These are phyloP conservation scores for Geopemphigus sp. DNA, from an alignment of 1,140 invertebrate species.

Conservation along the genomic window DNA sequence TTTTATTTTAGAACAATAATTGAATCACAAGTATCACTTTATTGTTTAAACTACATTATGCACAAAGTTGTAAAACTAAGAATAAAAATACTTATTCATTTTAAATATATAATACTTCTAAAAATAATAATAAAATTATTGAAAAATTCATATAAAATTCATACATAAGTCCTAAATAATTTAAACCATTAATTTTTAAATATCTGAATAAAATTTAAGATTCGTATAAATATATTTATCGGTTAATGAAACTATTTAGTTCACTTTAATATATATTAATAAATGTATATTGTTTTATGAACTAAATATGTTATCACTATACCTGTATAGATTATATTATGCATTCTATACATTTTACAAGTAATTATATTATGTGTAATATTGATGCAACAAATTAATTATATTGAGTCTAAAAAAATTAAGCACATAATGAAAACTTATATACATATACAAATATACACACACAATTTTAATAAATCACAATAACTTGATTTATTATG, in stretches of 20 bases:
- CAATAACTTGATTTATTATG: neutral
- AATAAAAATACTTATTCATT: neutral
- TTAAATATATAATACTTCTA: slow-evolving; percentile 6
- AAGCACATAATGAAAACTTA: slow-evolving; percentile 20
- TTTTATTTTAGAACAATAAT: neutral
- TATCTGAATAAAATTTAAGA: neutral
- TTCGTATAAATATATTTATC: slow-evolving; percentile 4
- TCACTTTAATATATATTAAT: slow-evolving; percentile 42
- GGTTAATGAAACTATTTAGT: neutral
- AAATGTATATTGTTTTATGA: slow-evolving; percentile 33
- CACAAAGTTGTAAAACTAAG: slow-evolving; percentile 12
- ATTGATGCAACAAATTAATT: slow-evolving; percentile 5
- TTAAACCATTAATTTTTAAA: slow-evolving; percentile 14
- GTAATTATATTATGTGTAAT: neutral
- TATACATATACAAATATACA: neutral
- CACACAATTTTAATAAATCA: slow-evolving; percentile 4
- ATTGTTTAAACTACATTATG: slow-evolving; percentile 2
- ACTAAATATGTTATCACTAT: slow-evolving; percentile 16
- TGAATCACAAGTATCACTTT: slow-evolving; percentile 31
- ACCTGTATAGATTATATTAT: neutral
- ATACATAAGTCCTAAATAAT: neutral
- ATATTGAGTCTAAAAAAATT: neutral
- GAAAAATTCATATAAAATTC: slow-evolving; percentile 14
- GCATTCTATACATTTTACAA: slow-evolving; percentile 27
- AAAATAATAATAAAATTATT: slow-evolving; percentile 16